A percentile compares a stretch with the other conserved stretches of the same genome.
phyloP scores from a whole-genome alignment of 92 coral and sea anemone genomes.

The Paramuricea clavata region DNA sequence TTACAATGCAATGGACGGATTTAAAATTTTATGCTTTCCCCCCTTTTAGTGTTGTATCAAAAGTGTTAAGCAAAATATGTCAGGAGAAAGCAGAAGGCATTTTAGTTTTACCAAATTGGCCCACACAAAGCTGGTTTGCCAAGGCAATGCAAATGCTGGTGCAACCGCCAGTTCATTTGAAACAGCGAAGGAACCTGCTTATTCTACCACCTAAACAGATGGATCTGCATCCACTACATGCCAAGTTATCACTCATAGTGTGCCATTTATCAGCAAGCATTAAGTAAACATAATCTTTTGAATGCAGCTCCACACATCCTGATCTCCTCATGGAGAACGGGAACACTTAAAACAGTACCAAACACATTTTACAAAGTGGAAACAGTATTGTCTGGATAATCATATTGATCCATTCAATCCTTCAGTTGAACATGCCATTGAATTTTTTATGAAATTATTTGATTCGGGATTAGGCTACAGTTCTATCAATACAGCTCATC shows the following conservation, averaged over 20 bases:
- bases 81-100: too few species aligned
- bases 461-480: slow-evolving; percentile 40
- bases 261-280: slow-evolving; percentile 42
- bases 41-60: slow-evolving; percentile 19
- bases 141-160: slow-evolving; percentile 30
- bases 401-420: background rate
- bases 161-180: slow-evolving; percentile 8
- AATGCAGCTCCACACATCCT: slow-evolving; percentile 1
- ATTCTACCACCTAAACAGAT: background rate
- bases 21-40: slow-evolving; percentile 46
- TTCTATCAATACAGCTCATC: slow-evolving; percentile 36
- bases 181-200: background rate
- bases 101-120: slow-evolving; percentile 24
- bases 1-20: slow-evolving; percentile 20
- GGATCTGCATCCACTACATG: slow-evolving; percentile 1
- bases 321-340: slow-evolving; percentile 32
- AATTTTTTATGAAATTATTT: slow-evolving; percentile 9
- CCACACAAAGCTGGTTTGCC: slow-evolving; percentile 23
- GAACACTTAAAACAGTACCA: slow-evolving; percentile 11
- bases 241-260: slow-evolving; percentile 14
- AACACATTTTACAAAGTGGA: slow-evolving; percentile 10
- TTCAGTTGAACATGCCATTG: slow-evolving; percentile 5
- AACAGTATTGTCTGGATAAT: background rate
- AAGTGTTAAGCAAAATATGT: slow-evolving; percentile 26
- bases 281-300: background rate